These are phyloP conservation scores for Grantiella picta DNA, from an alignment of 2,113 vertebrate species.

Conservation along the genomic window DNA sequence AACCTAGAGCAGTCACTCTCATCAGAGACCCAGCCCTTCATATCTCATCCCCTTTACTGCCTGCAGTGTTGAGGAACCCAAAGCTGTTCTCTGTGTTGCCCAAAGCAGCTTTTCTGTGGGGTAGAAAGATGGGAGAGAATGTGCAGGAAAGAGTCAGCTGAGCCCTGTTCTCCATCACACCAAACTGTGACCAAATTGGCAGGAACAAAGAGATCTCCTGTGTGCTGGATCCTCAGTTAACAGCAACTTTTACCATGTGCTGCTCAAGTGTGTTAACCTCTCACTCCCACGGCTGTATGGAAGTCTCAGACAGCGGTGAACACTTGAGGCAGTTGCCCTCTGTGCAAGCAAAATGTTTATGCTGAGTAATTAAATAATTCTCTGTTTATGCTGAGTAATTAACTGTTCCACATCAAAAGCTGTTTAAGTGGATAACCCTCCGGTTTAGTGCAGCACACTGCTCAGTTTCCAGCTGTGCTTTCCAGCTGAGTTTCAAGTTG, in stretches of 20 bases:
- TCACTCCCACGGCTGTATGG: fast-evolving
- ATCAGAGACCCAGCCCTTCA: neutral
- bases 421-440: neutral
- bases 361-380: neutral
- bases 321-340: neutral
- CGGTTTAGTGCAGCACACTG: neutral
- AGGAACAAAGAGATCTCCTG: neutral
- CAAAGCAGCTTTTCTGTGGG: neutral
- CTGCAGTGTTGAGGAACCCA: neutral
- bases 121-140: neutral
- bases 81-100: neutral
- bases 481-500: neutral
- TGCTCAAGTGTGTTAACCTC: neutral
- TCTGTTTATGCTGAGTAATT: neutral
- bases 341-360: neutral
- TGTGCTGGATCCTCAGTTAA: neutral
- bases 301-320: neutral
- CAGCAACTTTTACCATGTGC: neutral
- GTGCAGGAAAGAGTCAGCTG: neutral
- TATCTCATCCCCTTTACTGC: neutral
- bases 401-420: neutral
- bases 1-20: neutral
- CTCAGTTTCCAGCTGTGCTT: neutral
- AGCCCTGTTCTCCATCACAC: neutral
- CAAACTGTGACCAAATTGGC: neutral